Evolutionary conservation across 2,113 vertebrate genomes (phyloP).

Genomic region (Notothenia coriiceps): DNA sequence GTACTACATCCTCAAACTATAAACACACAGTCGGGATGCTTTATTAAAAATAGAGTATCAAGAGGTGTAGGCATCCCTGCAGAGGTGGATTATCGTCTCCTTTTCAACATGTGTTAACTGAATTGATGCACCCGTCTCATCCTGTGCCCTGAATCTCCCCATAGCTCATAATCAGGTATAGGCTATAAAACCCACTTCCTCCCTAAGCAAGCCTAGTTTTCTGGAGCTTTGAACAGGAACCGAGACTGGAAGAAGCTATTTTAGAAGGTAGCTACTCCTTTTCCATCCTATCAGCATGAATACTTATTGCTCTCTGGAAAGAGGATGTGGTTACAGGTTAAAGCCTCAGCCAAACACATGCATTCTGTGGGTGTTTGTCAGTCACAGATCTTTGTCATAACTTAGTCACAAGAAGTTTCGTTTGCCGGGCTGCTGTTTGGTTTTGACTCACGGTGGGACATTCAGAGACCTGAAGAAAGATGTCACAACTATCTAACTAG

Average conservation of each 20-base stretch:
- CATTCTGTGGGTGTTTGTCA: conserved; percentile 59
- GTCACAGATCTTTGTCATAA: conserved; percentile 68
- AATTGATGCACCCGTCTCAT: conserved; percentile 17
- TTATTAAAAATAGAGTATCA: conserved; percentile 1
- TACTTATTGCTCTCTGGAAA: conserved; percentile 69
- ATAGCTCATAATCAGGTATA: conserved; percentile 21
- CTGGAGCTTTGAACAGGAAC: conserved; percentile 70
- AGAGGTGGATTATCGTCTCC: neutral
- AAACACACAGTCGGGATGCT: conserved; percentile 22
- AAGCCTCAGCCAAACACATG: conserved; percentile 54
- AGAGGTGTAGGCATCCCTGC: neutral
- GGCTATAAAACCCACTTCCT: conserved; percentile 9
- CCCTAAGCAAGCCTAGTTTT: conserved; percentile 35
- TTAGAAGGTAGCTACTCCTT: conserved; percentile 70
- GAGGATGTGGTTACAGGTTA: conserved; percentile 82
- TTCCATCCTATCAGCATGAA: conserved; percentile 75
- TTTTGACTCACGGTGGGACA: conserved; percentile 49
- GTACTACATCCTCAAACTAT: conserved; percentile 25
- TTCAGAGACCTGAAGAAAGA: neutral
- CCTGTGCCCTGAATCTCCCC: conserved; percentile 2
- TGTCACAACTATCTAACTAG: too few relatives aligned
- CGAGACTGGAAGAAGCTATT: conserved; percentile 78
- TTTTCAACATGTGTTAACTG: neutral
- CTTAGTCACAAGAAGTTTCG: conserved; percentile 45
- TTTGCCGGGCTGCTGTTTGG: conserved; percentile 41